These are phyloP conservation scores for Meteorus colon DNA, from an alignment of 2,888 invertebrate genomes.

Conservation along the genomic window DNA sequence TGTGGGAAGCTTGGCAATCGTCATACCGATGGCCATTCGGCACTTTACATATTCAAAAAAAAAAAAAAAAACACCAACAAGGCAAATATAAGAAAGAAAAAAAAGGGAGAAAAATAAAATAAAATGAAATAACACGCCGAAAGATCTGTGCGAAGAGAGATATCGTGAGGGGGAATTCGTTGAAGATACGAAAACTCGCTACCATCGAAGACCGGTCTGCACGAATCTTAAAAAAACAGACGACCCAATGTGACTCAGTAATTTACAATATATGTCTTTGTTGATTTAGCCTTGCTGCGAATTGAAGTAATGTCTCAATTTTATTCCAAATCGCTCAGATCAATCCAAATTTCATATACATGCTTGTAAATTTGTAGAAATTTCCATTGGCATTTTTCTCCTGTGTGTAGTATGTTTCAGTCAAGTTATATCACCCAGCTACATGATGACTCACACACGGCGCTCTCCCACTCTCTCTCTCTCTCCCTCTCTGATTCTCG, in stretches of 20 bases:
- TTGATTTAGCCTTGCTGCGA: background rate
- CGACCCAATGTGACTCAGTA: background rate
- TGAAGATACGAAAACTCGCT: conserved; percentile 22
- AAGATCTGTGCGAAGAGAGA: conserved; percentile 10
- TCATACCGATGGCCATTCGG: background rate
- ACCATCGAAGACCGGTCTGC: conserved; percentile 21
- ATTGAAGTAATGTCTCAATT: background rate
- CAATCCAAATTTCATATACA: background rate
- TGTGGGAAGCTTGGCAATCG: background rate
- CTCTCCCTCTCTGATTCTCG: background rate
- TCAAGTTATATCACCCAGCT: conserved; percentile 8
- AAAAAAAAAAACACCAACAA: background rate
- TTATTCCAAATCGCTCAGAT: background rate
- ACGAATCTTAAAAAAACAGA: conserved; percentile 3
- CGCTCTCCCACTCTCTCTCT: background rate
- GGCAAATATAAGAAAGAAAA: background rate
- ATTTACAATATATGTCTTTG: background rate
- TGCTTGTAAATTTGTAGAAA: background rate
- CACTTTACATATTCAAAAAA: background rate
- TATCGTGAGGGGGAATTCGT: conserved; percentile 21
- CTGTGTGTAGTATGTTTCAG: conserved; percentile 7
- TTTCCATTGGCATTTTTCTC: background rate
- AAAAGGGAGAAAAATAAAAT: no score
- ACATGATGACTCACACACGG: conserved; percentile 11
- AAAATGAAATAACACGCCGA: background rate